Conservation (phyloP, 2,797 vertebrate genomes). For the Zalophus californianus region DNA sequence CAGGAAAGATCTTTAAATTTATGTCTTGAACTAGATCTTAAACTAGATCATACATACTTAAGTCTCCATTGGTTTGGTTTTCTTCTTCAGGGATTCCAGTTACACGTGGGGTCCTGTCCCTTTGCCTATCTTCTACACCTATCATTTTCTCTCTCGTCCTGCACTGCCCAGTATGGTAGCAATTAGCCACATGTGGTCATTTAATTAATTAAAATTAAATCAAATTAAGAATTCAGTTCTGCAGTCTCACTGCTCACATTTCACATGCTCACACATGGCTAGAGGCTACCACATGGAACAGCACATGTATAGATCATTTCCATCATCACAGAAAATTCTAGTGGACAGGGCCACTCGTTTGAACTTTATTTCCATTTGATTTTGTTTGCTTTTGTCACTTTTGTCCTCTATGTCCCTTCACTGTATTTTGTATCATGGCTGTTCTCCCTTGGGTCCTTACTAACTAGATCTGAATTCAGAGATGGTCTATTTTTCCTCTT, state of each 20-base stretch:
- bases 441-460: background rate
- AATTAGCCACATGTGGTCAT: background rate
- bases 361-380: background rate
- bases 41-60: background rate
- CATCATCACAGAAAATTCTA: background rate
- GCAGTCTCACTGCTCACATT: background rate
- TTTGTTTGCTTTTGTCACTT: background rate
- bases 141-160: background rate
- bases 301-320: background rate
- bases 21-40: background rate
- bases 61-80: background rate
- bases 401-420: background rate
- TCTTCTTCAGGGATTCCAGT: background rate
- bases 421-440: background rate
- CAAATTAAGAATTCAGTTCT: background rate
- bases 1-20: background rate
- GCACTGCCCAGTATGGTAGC: background rate
- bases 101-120: background rate
- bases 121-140: background rate
- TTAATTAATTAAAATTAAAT: slow-evolving; percentile 9
- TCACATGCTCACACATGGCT: background rate
- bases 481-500: background rate
- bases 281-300: background rate
- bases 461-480: background rate
- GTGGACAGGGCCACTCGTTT: background rate